Evolutionary conservation across 2,888 invertebrate genomes (phyloP).

Genomic region (Periphyllus acericola): DNA sequence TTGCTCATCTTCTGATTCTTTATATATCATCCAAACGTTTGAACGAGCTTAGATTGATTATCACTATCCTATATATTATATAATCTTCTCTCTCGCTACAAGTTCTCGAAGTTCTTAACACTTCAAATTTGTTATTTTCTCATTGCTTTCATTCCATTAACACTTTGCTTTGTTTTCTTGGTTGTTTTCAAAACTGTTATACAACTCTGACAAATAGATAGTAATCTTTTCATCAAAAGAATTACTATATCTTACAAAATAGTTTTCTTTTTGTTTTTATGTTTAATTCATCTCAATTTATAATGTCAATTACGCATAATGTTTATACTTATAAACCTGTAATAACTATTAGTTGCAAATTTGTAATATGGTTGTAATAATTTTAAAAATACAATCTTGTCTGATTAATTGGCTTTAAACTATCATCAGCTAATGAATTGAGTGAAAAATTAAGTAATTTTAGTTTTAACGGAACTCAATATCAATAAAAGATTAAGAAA

Average conservation of each 20-base stretch:
- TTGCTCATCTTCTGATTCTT: background rate
- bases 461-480: slow-evolving; percentile 3
- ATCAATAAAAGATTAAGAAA: background rate
- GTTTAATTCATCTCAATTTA: no score
- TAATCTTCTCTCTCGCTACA: background rate
- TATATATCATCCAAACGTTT: background rate
- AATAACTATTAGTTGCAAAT: no score
- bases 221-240: no score
- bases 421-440: background rate
- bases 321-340: no score
- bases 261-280: no score
- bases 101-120: background rate
- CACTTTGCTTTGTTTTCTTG: background rate
- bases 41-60: background rate
- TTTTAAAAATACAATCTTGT: background rate
- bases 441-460: background rate
- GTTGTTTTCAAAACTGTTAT: background rate
- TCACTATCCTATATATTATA: background rate
- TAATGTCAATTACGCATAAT: no score
- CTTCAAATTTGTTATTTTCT: background rate
- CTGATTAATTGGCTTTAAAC: background rate
- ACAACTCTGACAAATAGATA: no score
- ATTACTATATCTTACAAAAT: no score
- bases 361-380: no score
- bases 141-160: background rate